Evolutionary conservation across 2,113 vertebrate species (phyloP).

Genomic region (Macquaria ambigua): DNA sequence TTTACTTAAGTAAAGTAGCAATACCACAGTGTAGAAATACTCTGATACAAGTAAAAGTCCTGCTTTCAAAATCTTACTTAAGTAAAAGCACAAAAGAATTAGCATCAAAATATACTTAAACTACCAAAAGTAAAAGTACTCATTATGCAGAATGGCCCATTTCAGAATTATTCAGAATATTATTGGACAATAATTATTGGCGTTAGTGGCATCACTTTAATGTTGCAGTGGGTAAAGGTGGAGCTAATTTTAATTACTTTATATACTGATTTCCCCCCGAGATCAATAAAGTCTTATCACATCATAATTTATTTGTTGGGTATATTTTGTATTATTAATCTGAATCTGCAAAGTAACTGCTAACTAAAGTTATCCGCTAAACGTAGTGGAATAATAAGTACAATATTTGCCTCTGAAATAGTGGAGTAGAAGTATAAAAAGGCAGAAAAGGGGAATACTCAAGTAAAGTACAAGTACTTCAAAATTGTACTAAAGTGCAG

Average conservation of each 20-base stretch:
- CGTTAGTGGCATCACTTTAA: background rate
- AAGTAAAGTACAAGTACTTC: background rate
- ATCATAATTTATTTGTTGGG: background rate
- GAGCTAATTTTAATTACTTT: too few relatives aligned
- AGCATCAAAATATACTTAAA: background rate
- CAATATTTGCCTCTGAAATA: background rate
- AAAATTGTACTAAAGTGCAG: background rate
- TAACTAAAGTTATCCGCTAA: background rate
- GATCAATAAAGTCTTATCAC: background rate
- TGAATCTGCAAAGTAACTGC: background rate
- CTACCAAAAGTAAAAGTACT: too few relatives aligned
- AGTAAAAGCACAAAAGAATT: background rate
- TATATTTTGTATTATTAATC: background rate
- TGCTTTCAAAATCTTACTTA: background rate
- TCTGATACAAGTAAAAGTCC: background rate
- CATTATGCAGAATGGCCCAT: too few relatives aligned
- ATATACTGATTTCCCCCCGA: too few relatives aligned
- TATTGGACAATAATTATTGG: background rate
- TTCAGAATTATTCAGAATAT: too few relatives aligned
- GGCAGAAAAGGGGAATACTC: background rate
- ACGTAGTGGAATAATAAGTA: background rate
- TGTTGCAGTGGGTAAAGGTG: background rate
- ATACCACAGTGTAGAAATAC: background rate
- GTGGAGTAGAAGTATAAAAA: background rate
- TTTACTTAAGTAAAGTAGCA: too few relatives aligned